These are phyloP conservation scores for Tragulus kanchil DNA, from an alignment of 2,113 vertebrate species.

Conservation along the genomic window DNA sequence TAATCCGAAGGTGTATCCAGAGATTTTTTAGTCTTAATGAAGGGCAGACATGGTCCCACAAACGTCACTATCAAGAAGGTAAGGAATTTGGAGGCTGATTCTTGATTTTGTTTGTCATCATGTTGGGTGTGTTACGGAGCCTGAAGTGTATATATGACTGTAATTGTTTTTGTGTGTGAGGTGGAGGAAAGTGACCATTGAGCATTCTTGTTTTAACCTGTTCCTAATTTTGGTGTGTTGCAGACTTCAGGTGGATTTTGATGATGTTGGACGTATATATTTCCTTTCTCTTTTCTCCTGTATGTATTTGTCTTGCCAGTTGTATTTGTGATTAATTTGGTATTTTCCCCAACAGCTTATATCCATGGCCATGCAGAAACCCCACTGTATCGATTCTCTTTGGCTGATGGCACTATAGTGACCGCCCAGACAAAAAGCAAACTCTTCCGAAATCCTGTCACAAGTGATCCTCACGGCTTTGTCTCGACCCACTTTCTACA, in stretches of 20 bases:
- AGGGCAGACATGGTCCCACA: slow-evolving; percentile 96
- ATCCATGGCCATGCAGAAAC: slow-evolving; percentile 96
- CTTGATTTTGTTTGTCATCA: background rate
- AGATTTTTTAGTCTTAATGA: slow-evolving; percentile 96
- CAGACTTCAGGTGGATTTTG: background rate
- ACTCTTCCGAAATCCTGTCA: slow-evolving; percentile 93
- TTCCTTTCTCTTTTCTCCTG: background rate
- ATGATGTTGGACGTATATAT: background rate
- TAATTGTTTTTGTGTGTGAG: background rate
- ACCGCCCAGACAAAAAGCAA: slow-evolving; percentile 97
- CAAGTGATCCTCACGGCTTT: slow-evolving; percentile 94
- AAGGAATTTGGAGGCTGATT: slow-evolving; percentile 34
- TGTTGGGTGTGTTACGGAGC: background rate
- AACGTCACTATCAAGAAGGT: slow-evolving; percentile 98
- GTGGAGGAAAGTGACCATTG: background rate
- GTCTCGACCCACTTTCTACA: slow-evolving; percentile 97
- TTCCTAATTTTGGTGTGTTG: background rate
- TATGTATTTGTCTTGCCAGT: background rate
- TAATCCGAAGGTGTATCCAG: slow-evolving; percentile 96
- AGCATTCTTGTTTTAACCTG: background rate
- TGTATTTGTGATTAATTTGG: background rate
- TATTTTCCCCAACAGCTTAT: slow-evolving; percentile 89
- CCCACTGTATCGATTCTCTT: slow-evolving; percentile 95
- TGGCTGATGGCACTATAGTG: slow-evolving; percentile 97
- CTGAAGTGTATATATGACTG: rapidly evolving